Evolutionary conservation across 1,140 invertebrate genomes (phyloP), one percentile per base, ranked within the genome.

Genomic region (Polyergus mexicanus): DNA sequence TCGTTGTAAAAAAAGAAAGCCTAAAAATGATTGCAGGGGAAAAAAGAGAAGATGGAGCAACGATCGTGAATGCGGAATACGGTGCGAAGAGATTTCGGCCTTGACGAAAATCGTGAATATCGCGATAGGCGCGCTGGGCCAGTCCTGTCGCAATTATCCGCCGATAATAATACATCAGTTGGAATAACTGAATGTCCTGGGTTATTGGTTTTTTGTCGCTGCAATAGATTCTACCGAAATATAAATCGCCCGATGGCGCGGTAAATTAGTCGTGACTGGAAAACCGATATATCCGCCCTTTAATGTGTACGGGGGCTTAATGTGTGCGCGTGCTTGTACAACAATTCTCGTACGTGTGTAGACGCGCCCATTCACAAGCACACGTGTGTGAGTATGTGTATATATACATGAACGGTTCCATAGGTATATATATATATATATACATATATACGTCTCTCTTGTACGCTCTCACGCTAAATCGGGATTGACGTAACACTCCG

Each of bases 101-200:
- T 56, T 66, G 83, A 66, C 60, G 76, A 58, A 86, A 86, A 72
- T 83, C 58, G 77, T 56, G 60, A 72, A 86, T 81, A 69, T 65
- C 84, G 54, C 65, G 47, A 51, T 32, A 69, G 32, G 62, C 63
- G 77, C 84, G 71, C 32, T 68, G 78, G 81, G 35, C 84, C 47
- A 19, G 47, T 51, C 63, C 22, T 66, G 62, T 76, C 65, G 76
- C 75, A 76, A 81, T 84, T 63, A 83, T 86, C 72, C 84, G 63
- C 56, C 83, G 63, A 87, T 85, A 76, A 87, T 86, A 87, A 87
- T 87, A 85, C 81, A 85, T 87, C 86, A 85, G 76, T 58, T 72
- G 81, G 68, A 87, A 87, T 85, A 85, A 85, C 86, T 68, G 83
- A 87, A 85, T 87, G 83, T 85, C 86, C 86, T 69, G 86, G 71